Percentiles rank a stretch among this genome's conserved stretches.
Conservation (phyloP, 2,888 invertebrate species). For the Pseudanteris insignis region DNA sequence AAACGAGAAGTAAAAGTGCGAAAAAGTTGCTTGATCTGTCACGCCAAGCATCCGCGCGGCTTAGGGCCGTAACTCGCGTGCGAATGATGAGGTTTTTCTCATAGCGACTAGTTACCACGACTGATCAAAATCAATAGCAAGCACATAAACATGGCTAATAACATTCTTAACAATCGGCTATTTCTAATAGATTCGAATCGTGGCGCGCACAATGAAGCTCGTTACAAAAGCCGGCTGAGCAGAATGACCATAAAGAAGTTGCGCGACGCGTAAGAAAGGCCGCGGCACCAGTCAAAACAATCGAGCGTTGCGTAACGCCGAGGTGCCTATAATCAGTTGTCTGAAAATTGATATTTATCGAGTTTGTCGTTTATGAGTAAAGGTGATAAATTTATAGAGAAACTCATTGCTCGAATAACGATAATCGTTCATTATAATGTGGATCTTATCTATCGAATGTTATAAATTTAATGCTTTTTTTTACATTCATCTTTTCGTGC, state of each 20-base stretch:
- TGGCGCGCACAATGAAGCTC: slow-evolving; percentile 9
- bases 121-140: slow-evolving; percentile 7
- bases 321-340: too few species aligned
- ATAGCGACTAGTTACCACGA: not conserved
- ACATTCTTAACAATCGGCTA: slow-evolving; percentile 9
- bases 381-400: too few species aligned
- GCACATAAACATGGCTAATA: slow-evolving; percentile 4
- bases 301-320: too few species aligned
- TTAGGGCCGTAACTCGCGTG: not conserved
- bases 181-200: slow-evolving; percentile 12
- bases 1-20: too few species aligned
- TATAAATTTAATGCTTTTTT: too few species aligned
- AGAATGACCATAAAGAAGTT: slow-evolving; percentile 5
- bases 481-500: too few species aligned
- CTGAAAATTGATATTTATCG: not conserved
- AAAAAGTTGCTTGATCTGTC: too few species aligned
- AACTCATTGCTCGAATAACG: too few species aligned
- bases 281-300: slow-evolving; percentile 4
- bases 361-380: not conserved
- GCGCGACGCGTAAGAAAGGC: not conserved
- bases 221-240: slow-evolving; percentile 12
- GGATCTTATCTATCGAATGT: too few species aligned
- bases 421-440: too few species aligned
- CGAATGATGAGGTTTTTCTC: slow-evolving; percentile 1
- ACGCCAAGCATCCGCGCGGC: too few species aligned